Percentiles rank a stretch among this genome's conserved stretches.
Evolutionary conservation across 2,797 vertebrate genomes (phyloP).

Genomic region (Gobionotothen gibberifrons): DNA sequence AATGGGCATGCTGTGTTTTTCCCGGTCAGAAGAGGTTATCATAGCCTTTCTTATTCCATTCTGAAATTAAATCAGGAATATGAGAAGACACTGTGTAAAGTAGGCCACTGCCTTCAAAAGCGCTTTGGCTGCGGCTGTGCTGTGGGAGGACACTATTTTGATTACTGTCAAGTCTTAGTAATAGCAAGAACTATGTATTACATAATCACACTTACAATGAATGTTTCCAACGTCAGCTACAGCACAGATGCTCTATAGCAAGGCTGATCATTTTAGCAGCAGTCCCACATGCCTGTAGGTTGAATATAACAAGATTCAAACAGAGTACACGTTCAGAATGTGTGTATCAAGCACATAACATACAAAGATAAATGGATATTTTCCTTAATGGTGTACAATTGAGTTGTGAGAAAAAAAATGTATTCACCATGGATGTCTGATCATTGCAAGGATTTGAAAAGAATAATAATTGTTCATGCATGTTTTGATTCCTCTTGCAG

Average conservation of each 20-base stretch:
- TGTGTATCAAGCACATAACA: conserved; percentile 4
- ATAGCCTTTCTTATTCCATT: conserved; percentile 52
- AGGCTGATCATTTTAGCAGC: conserved; percentile 52
- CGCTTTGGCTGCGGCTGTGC: conserved; percentile 55
- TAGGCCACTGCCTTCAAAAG: conserved; percentile 74
- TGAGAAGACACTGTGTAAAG: conserved; percentile 63
- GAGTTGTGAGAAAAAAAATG: not conserved
- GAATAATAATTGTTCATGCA: conserved; percentile 4
- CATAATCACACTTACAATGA: conserved; percentile 74
- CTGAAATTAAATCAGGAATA: conserved; percentile 71
- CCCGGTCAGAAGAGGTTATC: conserved; percentile 67
- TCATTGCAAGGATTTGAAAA: not conserved
- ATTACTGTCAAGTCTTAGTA: conserved; percentile 76
- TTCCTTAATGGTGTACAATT: not conserved
- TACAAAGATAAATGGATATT: not conserved
- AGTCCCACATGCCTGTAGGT: conserved; percentile 37
- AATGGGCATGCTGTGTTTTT: conserved; percentile 58
- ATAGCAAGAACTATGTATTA: conserved; percentile 70
- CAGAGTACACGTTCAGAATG: conserved; percentile 10
- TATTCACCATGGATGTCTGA: conserved; percentile 9
- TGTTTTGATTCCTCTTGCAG: not conserved
- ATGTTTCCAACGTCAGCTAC: conserved; percentile 59
- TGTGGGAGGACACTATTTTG: conserved; percentile 80
- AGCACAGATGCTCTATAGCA: conserved; percentile 34
- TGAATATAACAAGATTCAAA: conserved; percentile 30